Evolutionary conservation across 2,888 invertebrate species (phyloP), one percentile per base, ranked within the genome.

Genomic region (Lumbricus terrestris): DNA sequence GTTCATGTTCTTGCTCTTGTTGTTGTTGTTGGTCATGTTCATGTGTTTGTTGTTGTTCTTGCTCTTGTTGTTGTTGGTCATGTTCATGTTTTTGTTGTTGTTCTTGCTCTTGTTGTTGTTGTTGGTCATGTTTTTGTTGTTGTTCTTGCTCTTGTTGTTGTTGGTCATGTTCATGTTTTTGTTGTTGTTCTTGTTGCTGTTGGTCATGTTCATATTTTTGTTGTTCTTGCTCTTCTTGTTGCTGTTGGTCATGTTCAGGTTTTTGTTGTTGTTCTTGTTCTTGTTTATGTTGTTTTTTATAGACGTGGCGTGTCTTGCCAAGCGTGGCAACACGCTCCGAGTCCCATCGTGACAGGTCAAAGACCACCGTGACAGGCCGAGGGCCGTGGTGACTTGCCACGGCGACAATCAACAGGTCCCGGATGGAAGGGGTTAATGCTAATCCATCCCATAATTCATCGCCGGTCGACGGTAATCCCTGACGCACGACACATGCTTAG

Each of bases 321-420:
- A 11, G 20, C 47, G 1, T 47, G 47, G 23, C 4, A 47, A 0
- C 47, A 47, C 23, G 23, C 23, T 47, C 20, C 3, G 3, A 15
- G 47, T 47, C 23, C 23, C 47, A 47, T 47, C 47, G 47, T 47
- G 47, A 47, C 47, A 47, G 47, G 6, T 47, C 47, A 47, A 23
- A 23, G 47, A 29, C 54, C 69, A 1, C 69, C 29, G 69, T 69
- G 69, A 69, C 69, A 69, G 69, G 0, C 16, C 69, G n/a, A 69
- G n/a, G 69, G n/a, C 69, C 69, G 0, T n/a, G 29, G 69, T 69
- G n/a, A 69, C 69, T 29, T 5, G 13, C 23, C 69, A n/a, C n/a
- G 69, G 69, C n/a, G 69, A 69, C 69, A 69, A 69, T 69, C 69
- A 69, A 69, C 69, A 69, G 69, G 69, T 69, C 69, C 69, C 69